Base-by-base conservation (phyloP, 2,888 invertebrate species). In the Diogma glabrata region DNA sequence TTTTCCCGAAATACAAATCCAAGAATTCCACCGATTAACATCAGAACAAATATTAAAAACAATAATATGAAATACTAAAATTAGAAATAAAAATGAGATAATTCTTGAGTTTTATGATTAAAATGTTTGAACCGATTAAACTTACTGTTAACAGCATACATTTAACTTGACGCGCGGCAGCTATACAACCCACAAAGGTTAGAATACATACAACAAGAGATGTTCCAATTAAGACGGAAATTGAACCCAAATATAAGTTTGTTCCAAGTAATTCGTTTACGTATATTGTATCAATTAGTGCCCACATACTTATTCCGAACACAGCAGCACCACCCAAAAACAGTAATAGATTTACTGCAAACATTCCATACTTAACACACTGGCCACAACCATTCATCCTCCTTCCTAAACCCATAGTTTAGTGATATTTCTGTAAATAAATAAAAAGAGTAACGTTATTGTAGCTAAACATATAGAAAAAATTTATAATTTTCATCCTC, bases 131-230 rank as follows among this genome's bases (percentile, higher is more conserved):
- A 49, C 14, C n/a, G n/a, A n/a, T n/a, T 26, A 12, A 16, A 72
- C 81, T 75, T 72, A 93, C 93, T 74, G 87, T 87, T 52, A 93
- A 77, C 47, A 95, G 78, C 81, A 95, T 84, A 70, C 93, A 94
- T 69, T 90, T 87, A 64, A 93, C 85, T 76, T 95, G 94, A 66
- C 86, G 88, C 45, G 88, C 82, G n/a, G 94, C 91, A 43, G 94
- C 95, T 62, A 90, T 78, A 70, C 93, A 94, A 52, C 95, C 95
- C 55, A 95, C 79, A 67, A 93, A 84, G 9, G 94, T 86, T 50
- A 94, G 78, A 55, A 93, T 63, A 60, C 88, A 81, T 54, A 91
- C 82, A 54, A 88, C 74, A 26, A 83, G 78, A 6, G 94, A 93
- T 53, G 87, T 86, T 19, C 82, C 82, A 49, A 92, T 79, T 55